Conservation (phyloP, 2,888 invertebrate species). For the Drosophila planitibia region DNA sequence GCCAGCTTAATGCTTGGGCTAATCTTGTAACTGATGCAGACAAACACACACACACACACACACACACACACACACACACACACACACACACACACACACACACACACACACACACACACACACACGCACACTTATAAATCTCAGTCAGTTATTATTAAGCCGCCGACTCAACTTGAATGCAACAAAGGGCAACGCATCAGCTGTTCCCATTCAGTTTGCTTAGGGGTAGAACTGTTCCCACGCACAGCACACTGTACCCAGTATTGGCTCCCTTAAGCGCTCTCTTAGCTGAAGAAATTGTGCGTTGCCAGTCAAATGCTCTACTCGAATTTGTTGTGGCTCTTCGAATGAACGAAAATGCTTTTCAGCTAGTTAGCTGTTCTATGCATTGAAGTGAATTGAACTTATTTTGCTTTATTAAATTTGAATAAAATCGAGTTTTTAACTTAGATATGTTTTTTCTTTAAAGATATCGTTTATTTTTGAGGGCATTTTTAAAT, state of each 20-base stretch:
- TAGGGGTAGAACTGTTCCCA: slow-evolving; percentile 32
- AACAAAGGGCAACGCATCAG: slow-evolving; percentile 9
- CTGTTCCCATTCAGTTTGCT: slow-evolving; percentile 17
- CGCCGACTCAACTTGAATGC: slow-evolving; percentile 3
- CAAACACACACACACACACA: background rate
- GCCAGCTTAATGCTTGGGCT: background rate
- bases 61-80: background rate
- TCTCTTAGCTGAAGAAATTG: slow-evolving; percentile 32
- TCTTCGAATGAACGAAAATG: background rate
- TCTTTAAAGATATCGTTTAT: background rate
- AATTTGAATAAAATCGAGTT: background rate
- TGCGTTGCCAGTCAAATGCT: background rate
- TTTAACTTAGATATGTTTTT: background rate
- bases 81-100: background rate
- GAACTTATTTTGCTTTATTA: background rate
- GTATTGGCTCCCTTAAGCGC: slow-evolving; percentile 51
- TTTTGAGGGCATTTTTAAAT: background rate
- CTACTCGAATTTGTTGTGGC: background rate
- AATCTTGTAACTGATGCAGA: background rate
- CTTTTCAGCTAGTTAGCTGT: background rate
- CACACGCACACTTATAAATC: background rate
- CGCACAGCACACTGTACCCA: slow-evolving; percentile 37
- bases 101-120: background rate
- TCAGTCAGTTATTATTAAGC: background rate
- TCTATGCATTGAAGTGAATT: background rate